Conservation (phyloP, 1,140 invertebrate species). For the Vanessa atalanta region DNA sequence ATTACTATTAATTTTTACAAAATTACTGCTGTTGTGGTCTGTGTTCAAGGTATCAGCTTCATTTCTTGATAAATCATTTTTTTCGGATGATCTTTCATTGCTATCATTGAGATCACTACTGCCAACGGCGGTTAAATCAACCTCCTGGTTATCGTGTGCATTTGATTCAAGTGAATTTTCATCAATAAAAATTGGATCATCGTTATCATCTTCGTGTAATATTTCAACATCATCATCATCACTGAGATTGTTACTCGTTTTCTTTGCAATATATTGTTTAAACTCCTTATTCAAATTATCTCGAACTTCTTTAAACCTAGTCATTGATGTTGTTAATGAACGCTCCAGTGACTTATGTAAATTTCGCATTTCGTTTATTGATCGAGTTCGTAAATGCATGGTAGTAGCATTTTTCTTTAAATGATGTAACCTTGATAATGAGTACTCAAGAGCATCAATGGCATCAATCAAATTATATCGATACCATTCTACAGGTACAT, state of each 20-base stretch:
- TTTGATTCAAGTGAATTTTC: conserved; percentile 77
- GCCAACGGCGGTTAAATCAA: conserved; percentile 61
- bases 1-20: not conserved
- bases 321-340: conserved; percentile 62
- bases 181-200: conserved; percentile 79
- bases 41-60: conserved; percentile 7
- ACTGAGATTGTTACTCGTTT: conserved; percentile 43
- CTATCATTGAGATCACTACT: conserved; percentile 71
- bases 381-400: conserved; percentile 60
- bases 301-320: conserved; percentile 68
- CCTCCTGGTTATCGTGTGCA: conserved; percentile 57
- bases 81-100: conserved; percentile 49
- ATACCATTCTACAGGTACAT: conserved; percentile 76
- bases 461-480: conserved; percentile 76
- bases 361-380: conserved; percentile 66
- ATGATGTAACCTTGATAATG: conserved; percentile 64
- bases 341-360: conserved; percentile 69
- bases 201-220: conserved; percentile 63
- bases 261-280: conserved; percentile 69
- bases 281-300: conserved; percentile 74
- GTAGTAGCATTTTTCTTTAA: conserved; percentile 70
- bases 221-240: conserved; percentile 75
- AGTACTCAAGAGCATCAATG: conserved; percentile 74
- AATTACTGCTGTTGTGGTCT: not conserved
- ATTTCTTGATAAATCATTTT: conserved; percentile 33